Conservation (phyloP, 1,140 invertebrate species). For the Papilio helenus region DNA sequence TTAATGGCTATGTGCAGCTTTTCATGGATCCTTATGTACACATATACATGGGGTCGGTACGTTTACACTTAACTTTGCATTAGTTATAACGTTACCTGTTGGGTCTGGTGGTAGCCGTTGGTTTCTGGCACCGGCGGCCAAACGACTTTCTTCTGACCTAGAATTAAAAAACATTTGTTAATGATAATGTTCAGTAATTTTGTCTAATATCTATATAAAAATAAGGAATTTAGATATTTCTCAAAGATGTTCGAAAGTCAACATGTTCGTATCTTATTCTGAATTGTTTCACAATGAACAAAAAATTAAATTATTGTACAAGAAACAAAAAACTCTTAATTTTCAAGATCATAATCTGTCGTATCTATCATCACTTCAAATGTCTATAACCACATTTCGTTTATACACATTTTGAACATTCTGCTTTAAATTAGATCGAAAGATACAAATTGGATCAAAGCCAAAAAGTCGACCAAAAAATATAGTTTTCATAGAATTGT, state of each 20-base stretch:
- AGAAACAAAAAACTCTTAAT: not conserved
- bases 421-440: slow-evolving; percentile 73
- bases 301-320: too few species aligned
- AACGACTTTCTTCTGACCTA: slow-evolving; percentile 91
- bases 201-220: not conserved
- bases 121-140: slow-evolving; percentile 91
- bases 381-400: slow-evolving; percentile 51
- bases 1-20: slow-evolving; percentile 62
- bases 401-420: slow-evolving; percentile 75
- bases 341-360: not conserved
- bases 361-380: slow-evolving; percentile 50
- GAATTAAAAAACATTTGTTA: slow-evolving; percentile 59
- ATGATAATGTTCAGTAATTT: not conserved
- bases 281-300: too few species aligned
- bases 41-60: slow-evolving; percentile 18
- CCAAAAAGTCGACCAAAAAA: slow-evolving; percentile 65
- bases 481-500: slow-evolving; percentile 47
- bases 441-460: slow-evolving; percentile 62
- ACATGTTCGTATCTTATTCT: too few species aligned
- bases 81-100: slow-evolving; percentile 63
- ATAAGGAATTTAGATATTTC: too few species aligned
- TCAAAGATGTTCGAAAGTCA: too few species aligned
- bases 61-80: not conserved
- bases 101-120: slow-evolving; percentile 83
- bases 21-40: slow-evolving; percentile 31